Conservation (phyloP, 2,888 invertebrate species). For the Archips crataeganus region DNA sequence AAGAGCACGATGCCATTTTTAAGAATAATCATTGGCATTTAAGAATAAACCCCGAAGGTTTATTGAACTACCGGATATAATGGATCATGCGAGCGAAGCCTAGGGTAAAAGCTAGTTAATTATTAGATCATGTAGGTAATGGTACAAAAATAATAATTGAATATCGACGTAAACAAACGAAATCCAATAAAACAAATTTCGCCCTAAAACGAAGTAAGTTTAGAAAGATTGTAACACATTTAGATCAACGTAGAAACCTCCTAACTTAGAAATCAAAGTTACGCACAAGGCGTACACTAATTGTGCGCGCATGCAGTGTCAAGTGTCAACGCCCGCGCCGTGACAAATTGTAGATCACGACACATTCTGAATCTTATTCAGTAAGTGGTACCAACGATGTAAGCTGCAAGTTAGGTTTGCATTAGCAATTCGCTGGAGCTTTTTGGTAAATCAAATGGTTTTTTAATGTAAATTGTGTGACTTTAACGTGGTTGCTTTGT, state of each 20-base stretch:
- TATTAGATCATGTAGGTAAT: no score
- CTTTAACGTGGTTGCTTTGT: not conserved
- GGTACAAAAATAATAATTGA: no score
- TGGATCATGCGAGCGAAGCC: no score
- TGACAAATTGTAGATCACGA: not conserved
- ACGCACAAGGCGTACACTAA: conserved; percentile 18
- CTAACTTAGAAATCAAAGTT: conserved; percentile 25
- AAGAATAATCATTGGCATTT: no score
- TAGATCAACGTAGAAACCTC: not conserved
- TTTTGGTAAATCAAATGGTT: conserved; percentile 1
- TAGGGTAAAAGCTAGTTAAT: no score
- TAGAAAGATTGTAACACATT: no score
- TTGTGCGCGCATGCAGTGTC: conserved; percentile 18
- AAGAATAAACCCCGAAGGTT: no score
- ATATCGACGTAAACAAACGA: no score
- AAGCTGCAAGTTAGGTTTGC: not conserved
- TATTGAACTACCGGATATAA: no score
- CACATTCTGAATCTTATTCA: not conserved
- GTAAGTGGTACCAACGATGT: not conserved
- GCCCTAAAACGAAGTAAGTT: no score
- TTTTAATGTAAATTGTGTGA: conserved; percentile 8
- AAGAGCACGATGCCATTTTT: no score
- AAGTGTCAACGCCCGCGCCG: conserved; percentile 22
- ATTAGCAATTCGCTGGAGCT: not conserved
- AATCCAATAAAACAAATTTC: no score